Percentiles rank a stretch among this genome's conserved stretches.
Conservation (phyloP, 2,797 vertebrate species). For the Ficedula albicollis region DNA sequence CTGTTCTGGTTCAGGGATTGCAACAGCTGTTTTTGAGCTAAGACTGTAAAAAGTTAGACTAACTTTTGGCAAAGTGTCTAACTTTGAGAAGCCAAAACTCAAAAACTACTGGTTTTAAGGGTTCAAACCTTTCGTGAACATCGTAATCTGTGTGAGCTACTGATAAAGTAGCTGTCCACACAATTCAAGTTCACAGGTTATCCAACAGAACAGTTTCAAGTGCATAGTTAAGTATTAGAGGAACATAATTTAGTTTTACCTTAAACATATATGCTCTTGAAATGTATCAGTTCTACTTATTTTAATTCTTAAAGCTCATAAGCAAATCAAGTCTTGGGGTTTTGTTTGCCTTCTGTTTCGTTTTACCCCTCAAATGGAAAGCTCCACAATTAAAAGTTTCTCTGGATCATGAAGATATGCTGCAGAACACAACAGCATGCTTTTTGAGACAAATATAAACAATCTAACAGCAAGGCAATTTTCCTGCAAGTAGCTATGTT, state of each 20-base stretch:
- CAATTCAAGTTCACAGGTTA: background rate
- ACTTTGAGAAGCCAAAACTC: slow-evolving; percentile 16
- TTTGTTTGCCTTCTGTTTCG: background rate
- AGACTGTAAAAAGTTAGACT: background rate
- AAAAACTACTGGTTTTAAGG: background rate
- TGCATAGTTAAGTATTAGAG: background rate
- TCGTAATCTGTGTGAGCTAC: background rate
- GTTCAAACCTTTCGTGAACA: background rate
- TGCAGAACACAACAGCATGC: background rate
- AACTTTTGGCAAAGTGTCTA: background rate
- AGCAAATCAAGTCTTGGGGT: background rate
- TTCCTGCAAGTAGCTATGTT: background rate
- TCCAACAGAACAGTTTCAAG: background rate
- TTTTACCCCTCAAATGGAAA: background rate
- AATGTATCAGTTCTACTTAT: background rate
- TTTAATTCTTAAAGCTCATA: background rate
- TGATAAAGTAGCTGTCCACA: background rate
- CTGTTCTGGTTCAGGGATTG: background rate
- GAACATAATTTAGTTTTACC: background rate
- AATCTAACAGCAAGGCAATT: background rate
- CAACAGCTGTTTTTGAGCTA: slow-evolving; percentile 8
- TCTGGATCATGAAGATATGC: background rate
- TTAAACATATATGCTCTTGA: background rate
- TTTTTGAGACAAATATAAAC: background rate
- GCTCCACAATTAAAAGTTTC: background rate